phyloP scores from a whole-genome alignment of 2,113 vertebrate genomes.

The Grantiella picta region DNA sequence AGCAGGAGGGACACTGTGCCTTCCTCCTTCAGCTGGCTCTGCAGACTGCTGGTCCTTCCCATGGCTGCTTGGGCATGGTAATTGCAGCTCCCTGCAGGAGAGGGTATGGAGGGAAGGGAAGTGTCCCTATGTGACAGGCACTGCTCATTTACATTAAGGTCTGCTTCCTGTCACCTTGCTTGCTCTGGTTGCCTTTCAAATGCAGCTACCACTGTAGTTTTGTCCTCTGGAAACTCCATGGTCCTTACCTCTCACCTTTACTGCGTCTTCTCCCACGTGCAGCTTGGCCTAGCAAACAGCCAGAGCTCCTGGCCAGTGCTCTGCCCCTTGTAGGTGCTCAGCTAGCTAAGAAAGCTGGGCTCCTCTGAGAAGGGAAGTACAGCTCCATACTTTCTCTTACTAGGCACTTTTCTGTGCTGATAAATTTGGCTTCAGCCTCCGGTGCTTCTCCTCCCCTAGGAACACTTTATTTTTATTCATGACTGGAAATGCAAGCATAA shows the following conservation, averaged over 20 bases:
- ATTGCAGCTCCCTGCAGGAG: accelerated
- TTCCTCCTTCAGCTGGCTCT: not conserved
- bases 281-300: not conserved
- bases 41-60: not conserved
- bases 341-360: not conserved
- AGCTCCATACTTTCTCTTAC: not conserved
- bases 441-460: not conserved
- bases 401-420: not conserved
- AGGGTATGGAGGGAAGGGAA: not conserved
- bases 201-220: not conserved
- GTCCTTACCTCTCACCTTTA: not conserved
- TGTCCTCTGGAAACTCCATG: not conserved
- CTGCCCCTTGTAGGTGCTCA: not conserved
- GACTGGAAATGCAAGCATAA: not conserved
- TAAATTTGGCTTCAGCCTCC: not conserved
- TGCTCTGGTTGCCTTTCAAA: not conserved
- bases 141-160: not conserved
- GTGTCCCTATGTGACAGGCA: not conserved
- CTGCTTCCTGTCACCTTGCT: not conserved
- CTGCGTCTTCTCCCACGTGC: not conserved
- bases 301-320: not conserved
- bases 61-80: accelerated
- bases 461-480: not conserved
- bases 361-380: not conserved
- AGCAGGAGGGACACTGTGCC: not conserved